Base-by-base conservation (phyloP, 1,140 invertebrate species). In the Calycopis cecrops region DNA sequence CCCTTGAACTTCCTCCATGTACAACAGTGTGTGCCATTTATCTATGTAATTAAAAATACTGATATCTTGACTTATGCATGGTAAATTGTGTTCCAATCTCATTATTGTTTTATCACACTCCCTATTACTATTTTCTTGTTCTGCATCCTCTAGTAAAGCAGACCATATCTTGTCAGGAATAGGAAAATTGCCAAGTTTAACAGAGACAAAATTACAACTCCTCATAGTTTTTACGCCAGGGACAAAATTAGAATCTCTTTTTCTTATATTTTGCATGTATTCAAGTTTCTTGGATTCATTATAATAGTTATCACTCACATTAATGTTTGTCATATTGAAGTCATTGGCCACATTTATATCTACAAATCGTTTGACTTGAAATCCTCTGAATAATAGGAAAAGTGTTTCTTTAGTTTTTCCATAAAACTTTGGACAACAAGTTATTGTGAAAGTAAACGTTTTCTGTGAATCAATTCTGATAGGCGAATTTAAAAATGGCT, bases 1-100 rank as follows among this genome's bases (percentile, higher is more conserved):
- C 59, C 89, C 85, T 68, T 90, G 85, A 38, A 93, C 90, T 89
- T 97, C 95, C 80, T 97, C 95, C 35, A 97, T 82, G 75, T 93
- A 92, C 1, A 98, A 68, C 18, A 97, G 83, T 14, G 88, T 75
- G 52, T 93, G 90, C 78, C 97, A 96, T 67, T 89, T 89, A 17
- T 91, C 83, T 57, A 69, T 85, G 65, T 94, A 94, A 68, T 90
- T 93, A 4, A 69, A 50, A 6, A 89, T 79, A 34, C 62, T 82
- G 4, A 94, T 79, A 11, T 73, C 63, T 35, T 89, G 65, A 8
- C 62, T 48, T 9, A 93, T 59, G 60, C 66, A 90, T 6, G 91
- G 89, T 67, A 91, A 74, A 42, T 71, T 63, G 50, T 53, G 63
- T 67, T 63, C 90, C 35, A 78, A 76, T 60, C 54, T 73, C 17